phyloP scores from a whole-genome alignment of 2,797 vertebrate genomes.

The Clarias platycephalus region DNA sequence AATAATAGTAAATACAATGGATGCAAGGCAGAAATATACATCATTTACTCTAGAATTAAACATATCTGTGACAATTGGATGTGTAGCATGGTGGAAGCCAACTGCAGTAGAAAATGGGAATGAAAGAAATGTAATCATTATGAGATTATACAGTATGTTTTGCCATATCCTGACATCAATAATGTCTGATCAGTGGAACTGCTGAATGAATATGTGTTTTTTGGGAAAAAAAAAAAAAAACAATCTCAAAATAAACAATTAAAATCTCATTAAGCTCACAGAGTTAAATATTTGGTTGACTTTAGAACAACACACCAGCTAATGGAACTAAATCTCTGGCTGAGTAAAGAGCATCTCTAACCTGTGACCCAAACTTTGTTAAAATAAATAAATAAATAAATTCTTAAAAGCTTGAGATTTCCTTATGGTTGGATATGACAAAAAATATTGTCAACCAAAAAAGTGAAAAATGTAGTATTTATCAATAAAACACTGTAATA shows the following conservation, averaged over 20 bases:
- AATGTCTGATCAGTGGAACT: not conserved
- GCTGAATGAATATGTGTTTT: not conserved
- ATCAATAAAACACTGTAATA: not conserved
- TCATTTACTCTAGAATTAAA: not conserved
- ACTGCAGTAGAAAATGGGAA: not conserved
- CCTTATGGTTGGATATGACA: not conserved
- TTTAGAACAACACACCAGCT: not conserved
- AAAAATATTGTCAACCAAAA: not conserved
- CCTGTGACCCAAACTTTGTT: not conserved
- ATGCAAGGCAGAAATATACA: not conserved
- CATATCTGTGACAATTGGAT: not conserved
- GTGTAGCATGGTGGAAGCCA: not conserved
- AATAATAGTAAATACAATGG: not conserved
- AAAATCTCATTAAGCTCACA: not conserved
- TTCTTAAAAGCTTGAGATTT: not conserved
- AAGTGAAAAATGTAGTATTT: not conserved
- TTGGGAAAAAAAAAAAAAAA: too few species aligned
- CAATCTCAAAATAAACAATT: not conserved
- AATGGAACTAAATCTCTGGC: not conserved
- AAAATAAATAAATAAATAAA: not conserved
- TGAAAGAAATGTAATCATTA: not conserved
- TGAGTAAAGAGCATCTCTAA: not conserved
- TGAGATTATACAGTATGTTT: not conserved
- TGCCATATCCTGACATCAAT: not conserved
- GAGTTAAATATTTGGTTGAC: not conserved